Base-by-base conservation (phyloP, 2,888 invertebrate species). In the Drosophila engyochracea region DNA sequence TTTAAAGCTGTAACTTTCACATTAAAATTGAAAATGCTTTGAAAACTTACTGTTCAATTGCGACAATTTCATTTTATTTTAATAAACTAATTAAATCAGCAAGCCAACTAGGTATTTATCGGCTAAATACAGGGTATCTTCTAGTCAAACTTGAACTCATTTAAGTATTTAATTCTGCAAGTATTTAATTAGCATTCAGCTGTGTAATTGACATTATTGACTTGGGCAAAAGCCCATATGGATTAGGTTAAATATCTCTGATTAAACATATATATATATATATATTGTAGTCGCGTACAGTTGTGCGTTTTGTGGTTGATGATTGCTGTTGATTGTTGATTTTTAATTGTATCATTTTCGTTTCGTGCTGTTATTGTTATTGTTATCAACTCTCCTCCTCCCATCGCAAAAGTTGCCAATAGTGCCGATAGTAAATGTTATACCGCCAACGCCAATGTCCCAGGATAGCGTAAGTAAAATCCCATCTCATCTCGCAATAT, bases 351-450 rank as follows among this genome's bases (percentile, higher is more conserved):
- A 81, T 82, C 70, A 74, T 85, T 85, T 85, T 69, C 59, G 62
- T 79, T 79, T 79, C 28, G 71, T 69, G 76, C 66, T 54, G 61
- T 79, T 66, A 72, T 81, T 77, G 68, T 80, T 64, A 57, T 71
- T 76, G 54, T 73, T 65, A 72, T 57, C 79, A 66, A 79, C 70
- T 79, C 62, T 79, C 66, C 74, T 31, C 72, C 62, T 70, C 44
- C 82, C 83, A 87, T 85, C 87, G 85, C 77, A 74, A 82, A 82
- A 91, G 83, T 90, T 91, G 70, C 90, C 89, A 77, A 90, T 91
- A 73, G 89, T 90, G 83, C 91, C 90, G 82, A 89, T 91, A 81
- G 87, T 90, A 70, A 82, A 83, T 85, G 79, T 87, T 51, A 85
- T 81, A 74, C 87, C 90, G 80, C 81, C 90, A 79, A 81, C 86